phyloP scores from a whole-genome alignment of 92 coral and sea anemone species.

The Phenganax marumi region DNA sequence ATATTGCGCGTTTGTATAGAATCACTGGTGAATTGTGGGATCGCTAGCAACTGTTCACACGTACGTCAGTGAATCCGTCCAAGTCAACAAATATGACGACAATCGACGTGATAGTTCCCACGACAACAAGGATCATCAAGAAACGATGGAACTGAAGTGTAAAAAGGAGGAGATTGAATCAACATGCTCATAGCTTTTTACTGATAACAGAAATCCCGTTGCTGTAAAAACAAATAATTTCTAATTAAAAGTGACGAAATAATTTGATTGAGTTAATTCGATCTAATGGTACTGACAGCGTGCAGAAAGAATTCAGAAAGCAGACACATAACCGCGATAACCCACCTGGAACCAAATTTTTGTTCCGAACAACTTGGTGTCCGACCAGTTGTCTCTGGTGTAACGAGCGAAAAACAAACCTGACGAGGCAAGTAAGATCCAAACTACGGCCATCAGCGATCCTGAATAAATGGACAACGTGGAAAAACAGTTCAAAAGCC shows the following conservation, averaged over 20 bases:
- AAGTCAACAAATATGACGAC: slow-evolving; percentile 29
- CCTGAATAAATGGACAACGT: background rate
- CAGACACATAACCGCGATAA: too few relatives aligned
- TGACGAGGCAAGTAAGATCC: slow-evolving; percentile 32
- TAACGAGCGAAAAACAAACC: slow-evolving; percentile 40
- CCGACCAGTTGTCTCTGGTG: slow-evolving; percentile 31
- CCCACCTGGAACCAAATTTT: slow-evolving; percentile 38
- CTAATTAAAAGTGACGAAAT: too few relatives aligned
- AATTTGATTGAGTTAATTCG: too few relatives aligned
- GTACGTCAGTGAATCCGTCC: slow-evolving; percentile 29
- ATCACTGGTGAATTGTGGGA: background rate
- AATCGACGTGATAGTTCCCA: slow-evolving; percentile 28
- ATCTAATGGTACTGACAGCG: background rate
- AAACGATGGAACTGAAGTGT: slow-evolving; percentile 23
- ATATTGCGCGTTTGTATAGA: background rate
- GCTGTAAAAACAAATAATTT: too few relatives aligned
- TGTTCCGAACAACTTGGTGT: background rate
- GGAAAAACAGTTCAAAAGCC: too few relatives aligned
- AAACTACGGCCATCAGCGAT: slow-evolving; percentile 25
- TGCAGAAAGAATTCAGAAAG: background rate
- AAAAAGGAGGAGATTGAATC: background rate
- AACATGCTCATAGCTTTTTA: background rate
- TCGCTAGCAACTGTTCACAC: background rate
- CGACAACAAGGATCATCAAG: slow-evolving; percentile 16
- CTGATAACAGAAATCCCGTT: background rate